Evolutionary conservation across 2,113 vertebrate species (phyloP).

Genomic region (Dasypus novemcinctus): DNA sequence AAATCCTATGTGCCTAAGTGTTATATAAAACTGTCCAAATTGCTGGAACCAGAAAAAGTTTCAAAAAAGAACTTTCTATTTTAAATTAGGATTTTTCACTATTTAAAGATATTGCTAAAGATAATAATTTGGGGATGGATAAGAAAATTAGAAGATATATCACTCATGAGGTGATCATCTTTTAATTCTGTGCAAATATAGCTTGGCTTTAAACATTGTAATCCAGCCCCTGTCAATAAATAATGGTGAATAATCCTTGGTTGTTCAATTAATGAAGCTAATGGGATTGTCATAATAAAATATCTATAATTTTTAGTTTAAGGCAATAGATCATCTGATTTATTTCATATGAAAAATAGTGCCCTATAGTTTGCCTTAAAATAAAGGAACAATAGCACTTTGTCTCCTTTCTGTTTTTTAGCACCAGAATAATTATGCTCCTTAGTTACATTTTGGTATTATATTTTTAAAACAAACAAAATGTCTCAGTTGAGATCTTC

Average conservation of each 20-base stretch:
- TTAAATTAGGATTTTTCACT: neutral
- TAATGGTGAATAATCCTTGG: neutral
- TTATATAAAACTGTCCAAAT: neutral
- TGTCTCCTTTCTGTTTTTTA: neutral
- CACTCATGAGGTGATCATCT: neutral
- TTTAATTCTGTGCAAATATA: neutral
- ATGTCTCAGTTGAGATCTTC: neutral
- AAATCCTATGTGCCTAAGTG: neutral
- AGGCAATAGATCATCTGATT: neutral
- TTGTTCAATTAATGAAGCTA: neutral
- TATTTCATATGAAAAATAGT: neutral
- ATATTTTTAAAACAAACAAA: neutral
- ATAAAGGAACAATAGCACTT: neutral
- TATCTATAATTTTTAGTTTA: neutral
- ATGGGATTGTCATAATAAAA: neutral
- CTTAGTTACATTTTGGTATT: neutral
- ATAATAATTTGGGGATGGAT: neutral
- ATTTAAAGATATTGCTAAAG: neutral
- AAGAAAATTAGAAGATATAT: neutral
- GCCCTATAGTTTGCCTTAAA: neutral
- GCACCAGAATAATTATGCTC: neutral
- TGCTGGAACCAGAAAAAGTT: neutral
- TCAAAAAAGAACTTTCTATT: fast-evolving
- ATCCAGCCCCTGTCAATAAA: neutral
- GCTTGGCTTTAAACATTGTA: neutral